phyloP scores from a whole-genome alignment of 2,113 vertebrate species.

The Paramormyrops kingsleyae region DNA sequence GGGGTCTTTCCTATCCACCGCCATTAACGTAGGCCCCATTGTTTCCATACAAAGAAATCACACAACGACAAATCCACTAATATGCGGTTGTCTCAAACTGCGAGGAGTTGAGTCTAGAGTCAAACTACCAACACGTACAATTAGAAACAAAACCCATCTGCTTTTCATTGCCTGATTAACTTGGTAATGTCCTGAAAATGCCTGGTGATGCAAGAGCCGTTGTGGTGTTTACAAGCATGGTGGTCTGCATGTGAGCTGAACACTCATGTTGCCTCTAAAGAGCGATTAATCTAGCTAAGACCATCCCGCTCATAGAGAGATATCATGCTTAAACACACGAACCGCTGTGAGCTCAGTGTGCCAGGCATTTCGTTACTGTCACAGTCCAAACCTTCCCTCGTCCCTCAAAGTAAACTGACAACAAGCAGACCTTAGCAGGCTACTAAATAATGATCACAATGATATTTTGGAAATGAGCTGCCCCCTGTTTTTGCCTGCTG shows the following conservation, averaged over 20 bases:
- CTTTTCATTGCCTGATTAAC: not conserved
- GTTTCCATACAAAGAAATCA: not conserved
- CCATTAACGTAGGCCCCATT: not conserved
- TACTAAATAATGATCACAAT: not conserved
- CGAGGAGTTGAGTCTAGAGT: not conserved
- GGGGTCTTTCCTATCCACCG: not conserved
- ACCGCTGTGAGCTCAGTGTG: not conserved
- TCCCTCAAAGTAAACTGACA: not conserved
- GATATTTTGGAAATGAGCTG: not conserved
- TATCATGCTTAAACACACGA: not conserved
- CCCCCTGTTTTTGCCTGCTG: not conserved
- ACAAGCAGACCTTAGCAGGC: not conserved
- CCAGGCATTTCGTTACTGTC: not conserved
- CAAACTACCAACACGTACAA: not conserved
- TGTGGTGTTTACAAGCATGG: not conserved
- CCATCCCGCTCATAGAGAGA: not conserved
- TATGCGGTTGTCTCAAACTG: not conserved
- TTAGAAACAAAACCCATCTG: not conserved
- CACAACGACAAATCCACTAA: not conserved
- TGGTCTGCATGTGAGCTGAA: not conserved
- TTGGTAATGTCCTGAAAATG: conserved; percentile 1
- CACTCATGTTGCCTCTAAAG: not conserved
- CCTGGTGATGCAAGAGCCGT: not conserved
- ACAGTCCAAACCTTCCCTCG: not conserved
- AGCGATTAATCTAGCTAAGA: not conserved